These are phyloP conservation scores for Capitulum mitella DNA, from an alignment of 2,888 invertebrate species.

Conservation along the genomic window DNA sequence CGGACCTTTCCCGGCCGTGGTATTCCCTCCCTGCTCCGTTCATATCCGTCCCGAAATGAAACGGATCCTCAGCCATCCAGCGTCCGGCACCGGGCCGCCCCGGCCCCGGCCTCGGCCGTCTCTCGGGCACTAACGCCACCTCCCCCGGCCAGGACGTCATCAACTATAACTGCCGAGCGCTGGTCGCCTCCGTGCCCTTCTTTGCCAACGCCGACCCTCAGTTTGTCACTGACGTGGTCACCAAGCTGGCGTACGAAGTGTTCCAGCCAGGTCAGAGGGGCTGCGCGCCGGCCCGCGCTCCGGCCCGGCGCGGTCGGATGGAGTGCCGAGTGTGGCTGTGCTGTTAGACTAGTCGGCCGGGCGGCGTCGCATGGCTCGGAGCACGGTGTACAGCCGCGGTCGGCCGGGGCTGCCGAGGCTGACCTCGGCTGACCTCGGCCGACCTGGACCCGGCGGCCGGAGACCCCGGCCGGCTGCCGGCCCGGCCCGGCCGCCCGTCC, in stretches of 20 bases:
- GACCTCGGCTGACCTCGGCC: no score
- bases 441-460: no score
- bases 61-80: no score
- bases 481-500: no score
- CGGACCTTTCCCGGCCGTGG: no score
- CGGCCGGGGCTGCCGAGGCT: background rate
- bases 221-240: slow-evolving; percentile 97
- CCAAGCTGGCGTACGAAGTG: slow-evolving; percentile 97
- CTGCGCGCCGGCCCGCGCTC: background rate
- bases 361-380: slow-evolving; percentile 30
- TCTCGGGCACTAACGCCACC: background rate
- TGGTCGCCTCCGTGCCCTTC: slow-evolving; percentile 97
- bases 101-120: no score
- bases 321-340: slow-evolving; percentile 30
- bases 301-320: background rate
- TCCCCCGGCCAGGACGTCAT: slow-evolving; percentile 68
- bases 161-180: slow-evolving; percentile 95
- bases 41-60: no score
- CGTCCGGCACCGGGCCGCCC: no score
- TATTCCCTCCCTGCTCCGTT: no score
- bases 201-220: slow-evolving; percentile 97
- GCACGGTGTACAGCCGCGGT: slow-evolving; percentile 27
- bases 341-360: slow-evolving; percentile 31
- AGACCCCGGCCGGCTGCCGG: no score
- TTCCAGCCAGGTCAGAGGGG: slow-evolving; percentile 80